Conservation (phyloP, 2,797 vertebrate species). For the Chrysocyon brachyurus region DNA sequence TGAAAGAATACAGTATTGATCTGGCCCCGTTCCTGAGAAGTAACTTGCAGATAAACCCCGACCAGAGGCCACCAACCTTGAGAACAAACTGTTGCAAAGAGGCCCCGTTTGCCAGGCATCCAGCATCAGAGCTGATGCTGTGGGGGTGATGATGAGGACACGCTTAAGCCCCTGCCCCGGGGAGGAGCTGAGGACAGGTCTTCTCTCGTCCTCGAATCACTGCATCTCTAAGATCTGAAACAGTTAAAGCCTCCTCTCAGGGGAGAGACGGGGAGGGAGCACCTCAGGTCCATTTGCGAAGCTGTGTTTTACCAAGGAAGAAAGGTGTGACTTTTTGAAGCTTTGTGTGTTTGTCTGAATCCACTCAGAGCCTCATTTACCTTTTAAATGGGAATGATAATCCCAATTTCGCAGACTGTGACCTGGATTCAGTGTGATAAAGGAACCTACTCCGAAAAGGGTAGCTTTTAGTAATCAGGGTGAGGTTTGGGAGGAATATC, state of each 20-base stretch:
- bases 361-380: neutral
- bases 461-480: neutral
- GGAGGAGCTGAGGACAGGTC: rapidly evolving
- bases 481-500: neutral
- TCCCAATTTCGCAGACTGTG: neutral
- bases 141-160: neutral
- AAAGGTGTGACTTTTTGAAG: neutral
- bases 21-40: conserved; percentile 94
- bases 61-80: conserved; percentile 91
- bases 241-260: rapidly evolving
- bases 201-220: neutral
- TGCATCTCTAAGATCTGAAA: neutral
- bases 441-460: neutral
- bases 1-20: conserved; percentile 97
- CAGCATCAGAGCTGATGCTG: conserved; percentile 35
- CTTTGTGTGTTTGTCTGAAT: neutral
- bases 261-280: rapidly evolving
- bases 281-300: neutral
- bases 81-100: conserved; percentile 89
- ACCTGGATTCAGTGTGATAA: neutral
- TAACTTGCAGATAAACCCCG: conserved; percentile 95
- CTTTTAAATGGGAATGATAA: neutral
- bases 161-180: rapidly evolving
- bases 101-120: conserved; percentile 19
- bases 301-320: neutral